Percentiles rank a stretch among this genome's conserved stretches.
Conservation (phyloP, 2,113 vertebrate species). For the Heptranchias perlo region DNA sequence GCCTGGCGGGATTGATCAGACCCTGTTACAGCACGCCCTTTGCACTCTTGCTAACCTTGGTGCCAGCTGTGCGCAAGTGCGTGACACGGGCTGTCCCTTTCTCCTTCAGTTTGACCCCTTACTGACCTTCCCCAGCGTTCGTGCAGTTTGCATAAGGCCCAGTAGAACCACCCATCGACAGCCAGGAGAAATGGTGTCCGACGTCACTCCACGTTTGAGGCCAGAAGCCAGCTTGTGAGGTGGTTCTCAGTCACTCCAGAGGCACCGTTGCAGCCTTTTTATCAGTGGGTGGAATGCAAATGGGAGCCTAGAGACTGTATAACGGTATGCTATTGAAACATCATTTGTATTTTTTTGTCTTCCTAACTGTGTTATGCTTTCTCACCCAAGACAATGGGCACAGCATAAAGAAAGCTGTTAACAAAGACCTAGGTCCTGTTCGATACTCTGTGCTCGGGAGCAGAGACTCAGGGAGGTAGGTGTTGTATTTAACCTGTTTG, state of each 20-base stretch:
- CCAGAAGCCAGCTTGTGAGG: neutral
- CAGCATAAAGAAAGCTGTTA: constrained; percentile 56
- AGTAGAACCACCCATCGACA: too few species aligned
- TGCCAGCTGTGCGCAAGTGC: neutral
- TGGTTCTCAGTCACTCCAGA: neutral
- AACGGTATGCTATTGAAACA: neutral
- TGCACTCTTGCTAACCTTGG: neutral
- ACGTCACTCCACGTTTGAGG: neutral
- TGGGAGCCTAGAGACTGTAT: neutral
- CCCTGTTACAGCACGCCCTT: neutral
- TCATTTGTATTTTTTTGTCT: neutral
- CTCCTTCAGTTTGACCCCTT: neutral
- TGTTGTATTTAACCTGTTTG: neutral
- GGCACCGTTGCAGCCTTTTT: neutral
- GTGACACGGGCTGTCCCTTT: neutral
- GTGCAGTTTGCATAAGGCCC: too few species aligned
- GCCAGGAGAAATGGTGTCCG: neutral
- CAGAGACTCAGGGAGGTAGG: constrained; percentile 77
- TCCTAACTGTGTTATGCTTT: neutral
- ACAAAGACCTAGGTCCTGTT: constrained; percentile 68
- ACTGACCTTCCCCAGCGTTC: neutral
- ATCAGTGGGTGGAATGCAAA: neutral
- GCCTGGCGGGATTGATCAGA: neutral
- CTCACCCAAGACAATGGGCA: constrained; percentile 50
- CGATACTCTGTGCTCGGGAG: constrained; percentile 81